phyloP scores from a whole-genome alignment of 2,113 vertebrate species.

The Channa maculata region DNA sequence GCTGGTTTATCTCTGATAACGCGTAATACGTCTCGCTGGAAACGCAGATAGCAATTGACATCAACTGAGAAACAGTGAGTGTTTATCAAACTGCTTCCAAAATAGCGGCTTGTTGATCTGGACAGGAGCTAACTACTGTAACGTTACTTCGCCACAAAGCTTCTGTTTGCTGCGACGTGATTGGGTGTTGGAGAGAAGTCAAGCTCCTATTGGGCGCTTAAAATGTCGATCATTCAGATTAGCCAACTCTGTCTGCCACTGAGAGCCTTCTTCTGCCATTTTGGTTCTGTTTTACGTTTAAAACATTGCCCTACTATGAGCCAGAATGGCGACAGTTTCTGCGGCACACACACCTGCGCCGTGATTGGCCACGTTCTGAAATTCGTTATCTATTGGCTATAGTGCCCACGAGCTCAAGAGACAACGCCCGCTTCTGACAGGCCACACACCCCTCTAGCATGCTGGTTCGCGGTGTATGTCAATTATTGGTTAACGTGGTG shows the following conservation, averaged over 20 bases:
- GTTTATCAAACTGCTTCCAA: conserved; percentile 76
- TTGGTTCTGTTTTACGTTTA: conserved; percentile 57
- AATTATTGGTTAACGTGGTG: conserved; percentile 63
- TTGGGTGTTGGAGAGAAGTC: conserved; percentile 54
- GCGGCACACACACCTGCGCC: not conserved
- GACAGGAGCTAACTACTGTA: conserved; percentile 58
- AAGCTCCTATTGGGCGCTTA: conserved; percentile 45
- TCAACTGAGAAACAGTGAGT: conserved; percentile 54
- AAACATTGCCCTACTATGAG: fast-evolving
- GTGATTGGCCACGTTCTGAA: conserved; percentile 59
- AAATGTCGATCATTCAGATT: conserved; percentile 29
- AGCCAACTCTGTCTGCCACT: conserved; percentile 24
- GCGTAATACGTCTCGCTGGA: conserved; percentile 55
- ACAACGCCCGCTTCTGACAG: conserved; percentile 44
- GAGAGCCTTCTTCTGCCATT: conserved; percentile 54
- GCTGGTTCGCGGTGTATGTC: conserved; percentile 73
- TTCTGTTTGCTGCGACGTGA: conserved; percentile 20
- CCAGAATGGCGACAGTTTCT: conserved; percentile 63
- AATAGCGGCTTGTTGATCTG: conserved; percentile 73
- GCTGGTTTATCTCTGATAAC: conserved; percentile 52
- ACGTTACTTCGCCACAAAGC: conserved; percentile 45
- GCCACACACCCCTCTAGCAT: conserved; percentile 66
- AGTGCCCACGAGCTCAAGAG: conserved; percentile 40
- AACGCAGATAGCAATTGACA: conserved; percentile 63
- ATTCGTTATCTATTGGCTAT: conserved; percentile 57